These are phyloP conservation scores for Corythoichthys haematopterus DNA, from an alignment of 2,113 vertebrate genomes.

Conservation along the genomic window DNA sequence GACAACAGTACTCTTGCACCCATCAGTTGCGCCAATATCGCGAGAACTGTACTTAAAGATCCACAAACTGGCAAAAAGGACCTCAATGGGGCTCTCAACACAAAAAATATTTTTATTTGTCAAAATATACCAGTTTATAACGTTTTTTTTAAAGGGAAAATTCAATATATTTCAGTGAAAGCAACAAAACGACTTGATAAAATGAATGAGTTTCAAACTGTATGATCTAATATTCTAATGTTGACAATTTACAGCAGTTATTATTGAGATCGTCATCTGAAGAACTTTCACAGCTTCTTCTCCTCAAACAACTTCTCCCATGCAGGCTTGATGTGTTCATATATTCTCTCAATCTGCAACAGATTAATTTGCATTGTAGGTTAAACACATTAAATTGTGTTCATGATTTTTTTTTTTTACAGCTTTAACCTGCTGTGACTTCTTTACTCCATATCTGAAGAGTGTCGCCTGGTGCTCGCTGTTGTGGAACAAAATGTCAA, in stretches of 20 bases:
- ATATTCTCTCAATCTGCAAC: conserved; percentile 64
- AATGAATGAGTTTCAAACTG: too few species aligned
- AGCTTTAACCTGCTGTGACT: conserved; percentile 65
- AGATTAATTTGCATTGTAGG: neutral
- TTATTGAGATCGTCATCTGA: neutral
- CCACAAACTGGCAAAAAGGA: neutral
- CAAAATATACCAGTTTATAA: neutral
- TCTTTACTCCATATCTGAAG: conserved; percentile 73
- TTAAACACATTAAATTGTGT: neutral
- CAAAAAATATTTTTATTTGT: neutral
- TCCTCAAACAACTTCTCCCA: conserved; percentile 69
- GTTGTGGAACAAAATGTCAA: conserved; percentile 77
- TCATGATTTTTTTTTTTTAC: too few species aligned
- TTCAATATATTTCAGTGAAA: neutral
- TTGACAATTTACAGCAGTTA: neutral
- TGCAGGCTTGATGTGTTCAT: conserved; percentile 61
- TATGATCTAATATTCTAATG: neutral
- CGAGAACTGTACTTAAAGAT: neutral
- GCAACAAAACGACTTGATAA: neutral
- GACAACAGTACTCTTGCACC: neutral
- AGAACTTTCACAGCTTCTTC: conserved; percentile 55
- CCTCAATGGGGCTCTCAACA: neutral
- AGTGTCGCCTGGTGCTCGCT: conserved; percentile 76
- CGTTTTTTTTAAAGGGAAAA: neutral
- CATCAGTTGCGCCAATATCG: neutral